These are phyloP conservation scores for Rousettus madagascariensis DNA, from an alignment of 2,797 vertebrate genomes.

Conservation along the genomic window DNA sequence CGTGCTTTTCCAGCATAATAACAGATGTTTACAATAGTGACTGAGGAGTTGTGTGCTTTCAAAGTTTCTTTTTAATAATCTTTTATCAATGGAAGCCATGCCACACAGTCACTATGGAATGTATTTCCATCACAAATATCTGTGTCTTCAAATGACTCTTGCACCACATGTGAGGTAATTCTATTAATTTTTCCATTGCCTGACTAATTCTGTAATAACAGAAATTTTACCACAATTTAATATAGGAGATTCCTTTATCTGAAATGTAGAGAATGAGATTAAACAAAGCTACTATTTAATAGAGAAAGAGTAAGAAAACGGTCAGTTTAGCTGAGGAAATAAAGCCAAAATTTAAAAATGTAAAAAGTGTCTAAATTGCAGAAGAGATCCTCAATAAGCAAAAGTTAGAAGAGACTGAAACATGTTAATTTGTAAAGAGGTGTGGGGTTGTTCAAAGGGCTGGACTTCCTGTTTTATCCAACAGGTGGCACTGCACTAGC, in stretches of 20 bases:
- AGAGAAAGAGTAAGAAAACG: background rate
- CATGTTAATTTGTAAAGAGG: background rate
- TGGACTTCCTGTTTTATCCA: constrained; percentile 42
- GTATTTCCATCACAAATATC: background rate
- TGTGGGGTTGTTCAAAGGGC: background rate
- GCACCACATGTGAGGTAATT: background rate
- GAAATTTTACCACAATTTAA: background rate
- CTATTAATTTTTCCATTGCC: background rate
- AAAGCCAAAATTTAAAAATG: background rate
- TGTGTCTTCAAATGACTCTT: background rate
- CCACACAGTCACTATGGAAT: background rate
- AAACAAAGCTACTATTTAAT: background rate
- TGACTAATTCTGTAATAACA: background rate
- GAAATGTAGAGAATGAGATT: background rate
- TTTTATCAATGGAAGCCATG: background rate
- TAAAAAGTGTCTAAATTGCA: background rate
- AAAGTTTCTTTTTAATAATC: background rate
- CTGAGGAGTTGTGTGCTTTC: background rate
- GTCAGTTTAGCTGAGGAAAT: background rate
- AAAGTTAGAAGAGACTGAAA: background rate
- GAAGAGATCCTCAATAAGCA: background rate
- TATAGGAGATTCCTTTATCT: background rate
- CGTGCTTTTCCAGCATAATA: background rate
- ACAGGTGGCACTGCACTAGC: constrained; percentile 50
- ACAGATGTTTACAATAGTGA: background rate